Percentiles rank a stretch among this genome's conserved stretches.
These are phyloP conservation scores for Calonectris borealis DNA, from an alignment of 2,113 vertebrate species.

Conservation along the genomic window DNA sequence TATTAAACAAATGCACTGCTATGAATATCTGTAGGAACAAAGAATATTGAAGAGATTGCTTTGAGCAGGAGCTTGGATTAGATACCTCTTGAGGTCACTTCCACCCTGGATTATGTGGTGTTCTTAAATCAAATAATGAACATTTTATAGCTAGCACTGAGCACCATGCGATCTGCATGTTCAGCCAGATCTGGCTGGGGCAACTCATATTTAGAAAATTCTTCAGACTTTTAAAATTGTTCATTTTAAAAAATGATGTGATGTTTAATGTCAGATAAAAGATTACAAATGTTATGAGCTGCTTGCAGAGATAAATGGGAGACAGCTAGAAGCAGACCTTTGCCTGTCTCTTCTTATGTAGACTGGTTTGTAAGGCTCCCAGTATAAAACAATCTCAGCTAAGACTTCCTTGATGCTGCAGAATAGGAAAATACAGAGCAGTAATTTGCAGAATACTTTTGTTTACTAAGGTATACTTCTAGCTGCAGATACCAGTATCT, in stretches of 20 bases:
- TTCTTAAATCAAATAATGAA: not conserved
- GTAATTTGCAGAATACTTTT: not conserved
- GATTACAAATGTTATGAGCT: not conserved
- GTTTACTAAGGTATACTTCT: too few relatives aligned
- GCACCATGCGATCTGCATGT: rapidly evolving
- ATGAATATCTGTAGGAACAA: not conserved
- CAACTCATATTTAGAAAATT: not conserved
- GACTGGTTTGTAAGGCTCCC: not conserved
- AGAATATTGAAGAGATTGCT: not conserved
- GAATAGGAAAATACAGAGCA: not conserved
- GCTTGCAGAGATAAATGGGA: not conserved
- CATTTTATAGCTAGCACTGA: not conserved
- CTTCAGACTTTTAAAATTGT: not conserved
- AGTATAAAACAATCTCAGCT: not conserved
- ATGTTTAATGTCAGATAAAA: not conserved
- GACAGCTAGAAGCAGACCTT: not conserved
- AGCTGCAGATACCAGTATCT: not conserved
- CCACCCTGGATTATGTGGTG: not conserved
- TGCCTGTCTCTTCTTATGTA: not conserved
- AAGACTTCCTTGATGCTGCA: not conserved
- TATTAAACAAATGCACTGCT: not conserved
- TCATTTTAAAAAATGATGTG: not conserved
- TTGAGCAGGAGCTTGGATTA: not conserved
- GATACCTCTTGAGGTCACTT: not conserved
- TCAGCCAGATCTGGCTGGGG: not conserved